Percentiles rank a stretch among this genome's conserved stretches.
Conservation (phyloP, 2,797 vertebrate genomes). For the Chiroxiphia lanceolata region DNA sequence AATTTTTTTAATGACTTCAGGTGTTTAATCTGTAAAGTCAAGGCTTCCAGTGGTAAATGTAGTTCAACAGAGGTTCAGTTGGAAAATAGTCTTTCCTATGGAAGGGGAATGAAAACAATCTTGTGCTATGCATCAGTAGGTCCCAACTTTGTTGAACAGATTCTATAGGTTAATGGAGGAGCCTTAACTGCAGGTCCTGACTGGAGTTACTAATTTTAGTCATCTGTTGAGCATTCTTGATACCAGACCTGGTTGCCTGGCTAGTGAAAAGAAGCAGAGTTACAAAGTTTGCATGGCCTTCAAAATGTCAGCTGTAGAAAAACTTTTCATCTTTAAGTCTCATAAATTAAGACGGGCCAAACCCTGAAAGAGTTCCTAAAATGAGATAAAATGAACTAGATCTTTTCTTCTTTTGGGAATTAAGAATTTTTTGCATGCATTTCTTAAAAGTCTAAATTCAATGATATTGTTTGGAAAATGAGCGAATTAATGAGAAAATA, state of each 20-base stretch:
- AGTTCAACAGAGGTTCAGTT: background rate
- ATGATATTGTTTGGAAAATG: background rate
- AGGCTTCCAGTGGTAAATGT: background rate
- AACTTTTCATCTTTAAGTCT: background rate
- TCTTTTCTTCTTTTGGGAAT: background rate
- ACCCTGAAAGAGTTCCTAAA: background rate
- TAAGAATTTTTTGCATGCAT: background rate
- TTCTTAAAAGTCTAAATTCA: background rate
- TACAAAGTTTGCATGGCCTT: background rate
- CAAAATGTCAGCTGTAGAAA: background rate
- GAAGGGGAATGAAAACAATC: background rate
- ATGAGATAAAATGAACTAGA: background rate
- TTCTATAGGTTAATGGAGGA: background rate
- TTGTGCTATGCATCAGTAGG: background rate
- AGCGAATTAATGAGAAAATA: constrained; percentile 10
- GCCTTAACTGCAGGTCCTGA: background rate
- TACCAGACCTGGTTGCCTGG: background rate
- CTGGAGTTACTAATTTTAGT: background rate
- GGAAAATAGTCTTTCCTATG: background rate
- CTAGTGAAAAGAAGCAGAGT: background rate
- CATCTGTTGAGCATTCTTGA: background rate
- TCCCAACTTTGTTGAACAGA: background rate
- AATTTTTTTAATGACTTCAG: background rate
- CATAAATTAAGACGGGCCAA: background rate
- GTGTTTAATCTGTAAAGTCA: background rate